Percentiles rank a stretch among this genome's conserved stretches.
Evolutionary conservation across 1,140 invertebrate species (phyloP).

Genomic region (Drosophila varians): DNA sequence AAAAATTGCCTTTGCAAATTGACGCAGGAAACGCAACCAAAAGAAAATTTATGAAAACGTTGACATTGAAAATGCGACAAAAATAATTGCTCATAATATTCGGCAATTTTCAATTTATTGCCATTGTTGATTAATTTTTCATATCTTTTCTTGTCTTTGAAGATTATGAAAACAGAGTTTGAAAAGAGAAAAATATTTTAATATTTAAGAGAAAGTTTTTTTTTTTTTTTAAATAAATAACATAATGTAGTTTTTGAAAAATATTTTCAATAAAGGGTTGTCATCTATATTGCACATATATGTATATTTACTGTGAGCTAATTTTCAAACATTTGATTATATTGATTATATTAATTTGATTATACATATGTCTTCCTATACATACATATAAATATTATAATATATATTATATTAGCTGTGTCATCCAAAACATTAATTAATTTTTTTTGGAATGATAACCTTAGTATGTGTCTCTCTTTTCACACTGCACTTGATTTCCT

Average conservation of each 20-base stretch:
- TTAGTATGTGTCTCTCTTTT: neutral
- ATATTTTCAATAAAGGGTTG: too few species aligned
- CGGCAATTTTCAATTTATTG: neutral
- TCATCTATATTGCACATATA: too few species aligned
- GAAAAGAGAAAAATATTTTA: too few species aligned
- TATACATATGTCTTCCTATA: too few species aligned
- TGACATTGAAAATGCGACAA: conserved; percentile 51
- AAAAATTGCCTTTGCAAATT: neutral
- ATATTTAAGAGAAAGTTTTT: neutral
- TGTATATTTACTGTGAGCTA: too few species aligned
- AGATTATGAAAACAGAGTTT: conserved; percentile 5
- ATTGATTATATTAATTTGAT: too few species aligned
- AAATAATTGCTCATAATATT: conserved; percentile 47
- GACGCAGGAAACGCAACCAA: neutral
- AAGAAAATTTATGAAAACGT: conserved; percentile 40
- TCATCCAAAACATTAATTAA: neutral
- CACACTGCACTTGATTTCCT: conserved; percentile 6
- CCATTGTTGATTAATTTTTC: conserved; percentile 31
- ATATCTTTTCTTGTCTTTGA: conserved; percentile 22
- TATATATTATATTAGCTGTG: neutral
- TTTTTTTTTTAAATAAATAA: too few species aligned
- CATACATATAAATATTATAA: too few species aligned
- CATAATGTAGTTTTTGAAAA: too few species aligned
- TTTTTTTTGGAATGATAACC: neutral
- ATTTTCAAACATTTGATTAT: too few species aligned